These are phyloP conservation scores for Stenolophus ochropezus DNA, from an alignment of 2,888 invertebrate species.

Conservation along the genomic window DNA sequence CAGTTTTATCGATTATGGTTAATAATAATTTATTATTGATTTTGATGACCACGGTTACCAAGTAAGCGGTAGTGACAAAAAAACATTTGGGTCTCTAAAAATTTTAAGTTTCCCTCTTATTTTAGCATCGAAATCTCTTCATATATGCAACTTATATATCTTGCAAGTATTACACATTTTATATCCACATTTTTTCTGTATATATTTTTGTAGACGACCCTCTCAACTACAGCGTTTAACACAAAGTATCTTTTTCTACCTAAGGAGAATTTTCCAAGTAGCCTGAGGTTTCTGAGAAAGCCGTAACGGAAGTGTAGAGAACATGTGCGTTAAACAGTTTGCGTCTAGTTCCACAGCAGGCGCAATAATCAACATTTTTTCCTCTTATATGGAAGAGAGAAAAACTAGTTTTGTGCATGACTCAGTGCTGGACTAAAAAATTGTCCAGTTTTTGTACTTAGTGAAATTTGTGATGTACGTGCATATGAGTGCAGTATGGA, in stretches of 20 bases:
- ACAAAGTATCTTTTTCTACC: neutral
- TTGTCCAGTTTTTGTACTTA: neutral
- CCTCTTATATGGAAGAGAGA: constrained; percentile 34
- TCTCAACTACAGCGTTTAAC: neutral
- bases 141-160: too few species aligned
- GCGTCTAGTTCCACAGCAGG: neutral
- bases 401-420: constrained; percentile 27
- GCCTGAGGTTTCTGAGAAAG: neutral
- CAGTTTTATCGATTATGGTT: too few species aligned
- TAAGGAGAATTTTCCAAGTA: neutral
- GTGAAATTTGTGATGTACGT: neutral
- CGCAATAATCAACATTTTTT: constrained; percentile 30
- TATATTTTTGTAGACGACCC: too few species aligned
- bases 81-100: too few species aligned
- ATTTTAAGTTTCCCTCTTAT: too few species aligned
- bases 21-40: too few species aligned
- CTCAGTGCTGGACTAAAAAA: constrained; percentile 27
- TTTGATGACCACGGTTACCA: too few species aligned
- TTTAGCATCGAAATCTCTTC: too few species aligned
- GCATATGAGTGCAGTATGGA: neutral
- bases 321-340: constrained; percentile 2
- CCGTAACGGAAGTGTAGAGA: neutral
- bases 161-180: too few species aligned
- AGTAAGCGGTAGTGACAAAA: too few species aligned
- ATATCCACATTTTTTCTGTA: too few species aligned